Conservation (phyloP, 2,797 vertebrate genomes). For the Stomatorhinus walkeri region DNA sequence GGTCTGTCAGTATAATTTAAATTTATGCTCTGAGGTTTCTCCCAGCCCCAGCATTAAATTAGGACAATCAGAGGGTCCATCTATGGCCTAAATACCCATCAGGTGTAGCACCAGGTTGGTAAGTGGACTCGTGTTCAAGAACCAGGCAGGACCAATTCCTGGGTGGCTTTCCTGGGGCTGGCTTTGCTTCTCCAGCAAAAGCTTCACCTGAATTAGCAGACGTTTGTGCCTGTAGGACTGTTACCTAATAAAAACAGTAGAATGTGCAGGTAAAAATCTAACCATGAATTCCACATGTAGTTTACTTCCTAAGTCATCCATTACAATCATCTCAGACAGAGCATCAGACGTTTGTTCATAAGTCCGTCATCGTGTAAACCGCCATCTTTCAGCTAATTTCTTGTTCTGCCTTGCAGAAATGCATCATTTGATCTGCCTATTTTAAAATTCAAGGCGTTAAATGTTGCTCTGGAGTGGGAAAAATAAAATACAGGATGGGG, state of each 20-base stretch:
- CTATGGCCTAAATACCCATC: background rate
- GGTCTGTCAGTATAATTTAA: background rate
- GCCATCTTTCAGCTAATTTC: background rate
- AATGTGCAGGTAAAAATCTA: background rate
- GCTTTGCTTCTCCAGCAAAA: background rate
- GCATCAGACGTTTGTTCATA: background rate
- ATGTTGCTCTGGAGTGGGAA: background rate
- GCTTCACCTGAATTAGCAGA: background rate
- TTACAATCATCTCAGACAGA: background rate
- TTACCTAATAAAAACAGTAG: background rate
- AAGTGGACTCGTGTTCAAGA: background rate
- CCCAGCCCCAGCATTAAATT: background rate
- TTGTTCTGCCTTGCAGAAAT: background rate
- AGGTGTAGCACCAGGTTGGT: constrained; percentile 1
- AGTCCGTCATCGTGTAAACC: background rate
- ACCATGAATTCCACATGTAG: background rate
- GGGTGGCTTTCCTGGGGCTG: background rate
- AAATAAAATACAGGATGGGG: background rate
- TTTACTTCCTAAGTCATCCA: background rate
- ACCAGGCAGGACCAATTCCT: background rate
- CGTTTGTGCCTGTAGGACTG: background rate
- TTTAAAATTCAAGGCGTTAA: background rate
- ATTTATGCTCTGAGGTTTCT: background rate
- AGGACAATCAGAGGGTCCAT: background rate
- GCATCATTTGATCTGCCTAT: background rate